Evolutionary conservation across 2,797 vertebrate genomes (phyloP), one percentile per base, ranked within the genome.

Genomic region (Manis javanica): DNA sequence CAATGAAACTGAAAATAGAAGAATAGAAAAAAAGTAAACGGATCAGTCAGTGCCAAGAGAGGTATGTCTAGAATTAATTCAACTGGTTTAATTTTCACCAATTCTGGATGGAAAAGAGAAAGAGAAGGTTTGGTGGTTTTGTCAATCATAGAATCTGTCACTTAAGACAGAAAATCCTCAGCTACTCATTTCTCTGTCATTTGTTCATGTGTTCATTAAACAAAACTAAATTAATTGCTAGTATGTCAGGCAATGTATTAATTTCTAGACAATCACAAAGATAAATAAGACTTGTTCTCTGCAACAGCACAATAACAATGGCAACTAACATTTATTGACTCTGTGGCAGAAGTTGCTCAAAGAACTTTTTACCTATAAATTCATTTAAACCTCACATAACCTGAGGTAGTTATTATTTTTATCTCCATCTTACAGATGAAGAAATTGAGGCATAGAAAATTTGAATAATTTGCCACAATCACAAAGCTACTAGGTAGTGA

Each of bases 191-290:
- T 85, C 24, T 53, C 59, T 81, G 42, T 91, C 42, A 88, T 90
- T 81, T 95, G 10, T 46, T 90, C 19, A 31, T 46, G 16, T 34
- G 29, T 86, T 81, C 84, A 79, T 55, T 91, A 90, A 68, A 12
- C 7, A 91, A 90, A 96, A 78, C 74, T 72, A 66, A 24, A 84
- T 34, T 69, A 78, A 72, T 29, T 89, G 8, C 19, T 5, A 42
- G 8, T 82, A 71, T 18, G 7, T 14, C 51, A 85, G 39, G 26
- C 13, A 91, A 66, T 57, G 37, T 63, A 79, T 77, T 86, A 46
- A 63, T 55, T 93, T 78, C 46, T 75, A 89, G 53, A 74, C 7
- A 93, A 81, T 55, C 88, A 94, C 5, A 64, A 85, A 75, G 46
- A 82, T 66, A 94, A 77, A 49, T 72, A 95, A 95, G 57, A 84